Evolutionary conservation across 92 coral and sea anemone species (phyloP).

Genomic region (Umimayanthus kanabou): DNA sequence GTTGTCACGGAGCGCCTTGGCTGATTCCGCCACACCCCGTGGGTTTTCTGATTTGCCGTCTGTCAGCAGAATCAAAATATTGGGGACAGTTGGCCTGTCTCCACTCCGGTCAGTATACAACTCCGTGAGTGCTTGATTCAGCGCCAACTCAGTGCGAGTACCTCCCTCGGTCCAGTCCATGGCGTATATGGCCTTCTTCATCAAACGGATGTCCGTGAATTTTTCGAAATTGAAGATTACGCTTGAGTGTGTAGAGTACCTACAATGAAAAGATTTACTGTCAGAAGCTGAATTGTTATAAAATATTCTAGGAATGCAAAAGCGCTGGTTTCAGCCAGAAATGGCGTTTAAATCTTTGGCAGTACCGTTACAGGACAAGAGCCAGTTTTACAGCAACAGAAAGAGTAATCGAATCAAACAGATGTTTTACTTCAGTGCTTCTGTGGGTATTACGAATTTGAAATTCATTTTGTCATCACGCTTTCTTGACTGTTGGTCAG

Average conservation of each 20-base stretch:
- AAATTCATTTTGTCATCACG: too few species aligned
- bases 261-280: not conserved
- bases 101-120: slow-evolving; percentile 4
- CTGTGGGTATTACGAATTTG: too few species aligned
- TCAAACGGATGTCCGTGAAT: slow-evolving; percentile 8
- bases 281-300: not conserved
- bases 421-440: too few species aligned
- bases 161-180: slow-evolving; percentile 37
- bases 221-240: slow-evolving; percentile 14
- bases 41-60: slow-evolving; percentile 65
- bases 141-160: not conserved
- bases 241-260: slow-evolving; percentile 49
- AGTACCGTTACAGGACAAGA: not conserved
- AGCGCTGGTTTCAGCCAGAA: too few species aligned
- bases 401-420: too few species aligned
- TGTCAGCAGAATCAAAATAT: slow-evolving; percentile 66
- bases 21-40: slow-evolving; percentile 55
- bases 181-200: slow-evolving; percentile 31
- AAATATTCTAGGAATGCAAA: too few species aligned
- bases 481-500: too few species aligned
- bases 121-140: not conserved
- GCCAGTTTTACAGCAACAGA: too few species aligned
- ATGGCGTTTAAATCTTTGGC: not conserved
- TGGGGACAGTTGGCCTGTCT: slow-evolving; percentile 39
- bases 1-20: slow-evolving; percentile 60